These are phyloP conservation scores for Pterois miles DNA, from an alignment of 2,797 vertebrate genomes.

Conservation along the genomic window DNA sequence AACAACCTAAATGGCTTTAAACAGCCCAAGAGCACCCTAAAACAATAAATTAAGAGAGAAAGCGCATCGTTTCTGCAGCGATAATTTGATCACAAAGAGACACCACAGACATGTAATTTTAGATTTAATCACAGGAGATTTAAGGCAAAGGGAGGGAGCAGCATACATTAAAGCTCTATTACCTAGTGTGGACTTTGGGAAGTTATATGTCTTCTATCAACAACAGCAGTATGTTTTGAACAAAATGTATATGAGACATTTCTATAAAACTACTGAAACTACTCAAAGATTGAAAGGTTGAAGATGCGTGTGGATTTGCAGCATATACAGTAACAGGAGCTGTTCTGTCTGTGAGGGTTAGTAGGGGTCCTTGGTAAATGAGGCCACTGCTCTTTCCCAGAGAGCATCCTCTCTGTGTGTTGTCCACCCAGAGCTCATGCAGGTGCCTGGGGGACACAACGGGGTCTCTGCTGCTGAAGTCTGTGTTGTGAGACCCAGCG, in stretches of 20 bases:
- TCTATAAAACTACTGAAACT: background rate
- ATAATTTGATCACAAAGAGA: background rate
- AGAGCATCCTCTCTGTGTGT: constrained; percentile 54
- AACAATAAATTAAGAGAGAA: background rate
- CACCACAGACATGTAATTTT: background rate
- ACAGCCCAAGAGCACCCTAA: background rate
- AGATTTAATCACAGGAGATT: background rate
- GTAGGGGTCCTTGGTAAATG: background rate
- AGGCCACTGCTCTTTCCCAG: constrained; percentile 37
- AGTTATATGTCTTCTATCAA: background rate
- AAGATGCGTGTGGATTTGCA: background rate
- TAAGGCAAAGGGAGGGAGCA: background rate
- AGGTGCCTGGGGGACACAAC: constrained; percentile 65
- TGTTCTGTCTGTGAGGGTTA: constrained; percentile 21
- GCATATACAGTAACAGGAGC: constrained; percentile 21
- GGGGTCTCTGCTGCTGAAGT: constrained; percentile 59
- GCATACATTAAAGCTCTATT: background rate
- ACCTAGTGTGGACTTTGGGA: background rate
- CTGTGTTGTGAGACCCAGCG: constrained; percentile 38
- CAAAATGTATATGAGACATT: background rate
- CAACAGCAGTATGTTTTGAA: background rate
- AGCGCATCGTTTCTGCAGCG: background rate
- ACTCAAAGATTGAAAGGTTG: background rate
- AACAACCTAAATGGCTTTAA: background rate
- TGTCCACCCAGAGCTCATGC: constrained; percentile 42